Conservation (phyloP, 2,797 vertebrate species). For the Labeo calbasu region DNA sequence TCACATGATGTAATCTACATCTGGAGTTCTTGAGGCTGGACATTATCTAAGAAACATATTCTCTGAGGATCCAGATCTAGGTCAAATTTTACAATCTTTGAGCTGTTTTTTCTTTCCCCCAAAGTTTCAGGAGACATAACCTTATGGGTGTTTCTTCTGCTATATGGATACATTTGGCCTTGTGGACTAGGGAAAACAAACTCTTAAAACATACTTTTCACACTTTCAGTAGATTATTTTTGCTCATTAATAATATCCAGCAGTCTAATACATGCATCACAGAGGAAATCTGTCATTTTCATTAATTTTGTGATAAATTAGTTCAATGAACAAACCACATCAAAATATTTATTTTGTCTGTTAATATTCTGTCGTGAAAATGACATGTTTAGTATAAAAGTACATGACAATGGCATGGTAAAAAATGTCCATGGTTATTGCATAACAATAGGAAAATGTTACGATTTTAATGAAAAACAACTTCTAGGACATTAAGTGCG, state of each 20-base stretch:
- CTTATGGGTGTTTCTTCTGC: background rate
- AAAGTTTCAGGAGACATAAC: conserved; percentile 11
- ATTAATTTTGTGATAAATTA: too few relatives aligned
- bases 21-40: conserved; percentile 39
- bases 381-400: background rate
- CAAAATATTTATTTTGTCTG: background rate
- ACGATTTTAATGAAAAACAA: background rate
- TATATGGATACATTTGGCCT: background rate
- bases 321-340: background rate
- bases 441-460: background rate
- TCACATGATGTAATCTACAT: conserved; percentile 56
- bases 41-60: conserved; percentile 52
- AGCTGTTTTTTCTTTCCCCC: conserved; percentile 29
- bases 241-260: background rate
- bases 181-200: background rate
- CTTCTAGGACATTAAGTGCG: background rate
- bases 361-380: background rate
- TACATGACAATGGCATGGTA: background rate
- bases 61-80: conserved; percentile 44
- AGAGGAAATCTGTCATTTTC: too few relatives aligned
- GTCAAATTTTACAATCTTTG: conserved; percentile 42
- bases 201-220: background rate
- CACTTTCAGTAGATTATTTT: background rate
- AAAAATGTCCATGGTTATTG: background rate
- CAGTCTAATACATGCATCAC: too few relatives aligned